Evolutionary conservation across 1,140 invertebrate species (phyloP), one percentile per base, ranked within the genome.

Genomic region (Drosophila biarmipes): DNA sequence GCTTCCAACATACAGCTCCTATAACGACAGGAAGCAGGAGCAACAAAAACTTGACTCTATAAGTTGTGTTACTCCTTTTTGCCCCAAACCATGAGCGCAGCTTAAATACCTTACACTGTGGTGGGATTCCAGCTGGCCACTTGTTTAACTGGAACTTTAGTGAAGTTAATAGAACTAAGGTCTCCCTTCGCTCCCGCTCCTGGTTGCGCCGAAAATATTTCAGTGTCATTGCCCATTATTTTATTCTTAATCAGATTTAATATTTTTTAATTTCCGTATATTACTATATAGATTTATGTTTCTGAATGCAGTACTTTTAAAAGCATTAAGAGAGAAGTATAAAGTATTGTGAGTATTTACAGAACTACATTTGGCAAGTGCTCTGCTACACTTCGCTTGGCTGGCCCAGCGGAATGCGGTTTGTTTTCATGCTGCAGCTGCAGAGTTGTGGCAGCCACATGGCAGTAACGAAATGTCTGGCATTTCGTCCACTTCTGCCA

Each of bases 321-420:
- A 21, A 21, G 2, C 21, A 21, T 24, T 24, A 24, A 24, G 24
- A 4, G n/a, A n/a, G n/a, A n/a, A n/a, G n/a, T n/a, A n/a, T n/a
- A n/a, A n/a, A n/a, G n/a, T n/a, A n/a, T n/a, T n/a, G n/a, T n/a
- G n/a, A n/a, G n/a, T n/a, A n/a, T n/a, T n/a, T n/a, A n/a, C n/a
- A n/a, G n/a, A n/a, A n/a, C n/a, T n/a, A n/a, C n/a, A n/a, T n/a
- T 78, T 87, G 82, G 75, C 81, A 80, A 78, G 72, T 72, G 78
- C 61, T 57, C 48, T 46, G 52, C 49, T 73, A 29, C 35, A 52
- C 58, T 53, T 34, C 45, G 38, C 59, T 42, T 54, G 59, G 58
- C 14, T 66, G 71, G 45, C 34, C 53, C 31, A 75, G 57, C 57
- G 72, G 72, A 75, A 75, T 75, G 72, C 72, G 66, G 72, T 75